Conservation (phyloP, 2,113 vertebrate species). For the Heliornis fulica region DNA sequence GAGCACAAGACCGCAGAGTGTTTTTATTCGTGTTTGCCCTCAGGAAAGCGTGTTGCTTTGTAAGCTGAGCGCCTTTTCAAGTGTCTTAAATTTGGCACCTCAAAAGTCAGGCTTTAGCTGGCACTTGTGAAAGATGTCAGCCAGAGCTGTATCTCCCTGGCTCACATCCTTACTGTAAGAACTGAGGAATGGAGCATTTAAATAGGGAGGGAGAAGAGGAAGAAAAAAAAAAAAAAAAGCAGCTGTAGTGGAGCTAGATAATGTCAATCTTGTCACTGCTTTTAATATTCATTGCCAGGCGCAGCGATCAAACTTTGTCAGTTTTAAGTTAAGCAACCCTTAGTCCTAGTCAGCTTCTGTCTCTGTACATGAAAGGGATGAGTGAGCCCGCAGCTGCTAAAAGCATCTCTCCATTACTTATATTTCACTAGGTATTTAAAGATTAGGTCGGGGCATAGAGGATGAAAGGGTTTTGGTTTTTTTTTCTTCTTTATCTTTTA, state of each 20-base stretch:
- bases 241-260: background rate
- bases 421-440: slow-evolving; percentile 54
- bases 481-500: slow-evolving; percentile 58
- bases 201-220: background rate
- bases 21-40: background rate
- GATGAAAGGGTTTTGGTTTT: slow-evolving; percentile 9
- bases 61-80: background rate
- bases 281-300: slow-evolving; percentile 54
- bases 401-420: slow-evolving; percentile 31
- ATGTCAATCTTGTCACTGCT: slow-evolving; percentile 23
- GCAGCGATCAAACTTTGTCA: slow-evolving; percentile 2
- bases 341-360: slow-evolving; percentile 31
- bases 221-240: background rate
- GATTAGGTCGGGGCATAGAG: background rate
- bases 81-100: background rate
- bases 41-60: background rate
- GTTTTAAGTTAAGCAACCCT: slow-evolving; percentile 39
- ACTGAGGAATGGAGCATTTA: background rate
- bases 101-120: background rate
- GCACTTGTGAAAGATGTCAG: background rate
- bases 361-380: slow-evolving; percentile 36
- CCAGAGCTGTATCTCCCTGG: slow-evolving; percentile 16
- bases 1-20: background rate
- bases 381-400: slow-evolving; percentile 40
- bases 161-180: background rate